phyloP scores from a whole-genome alignment of 1,140 invertebrate species.

The Zaprionus tsacasi region DNA sequence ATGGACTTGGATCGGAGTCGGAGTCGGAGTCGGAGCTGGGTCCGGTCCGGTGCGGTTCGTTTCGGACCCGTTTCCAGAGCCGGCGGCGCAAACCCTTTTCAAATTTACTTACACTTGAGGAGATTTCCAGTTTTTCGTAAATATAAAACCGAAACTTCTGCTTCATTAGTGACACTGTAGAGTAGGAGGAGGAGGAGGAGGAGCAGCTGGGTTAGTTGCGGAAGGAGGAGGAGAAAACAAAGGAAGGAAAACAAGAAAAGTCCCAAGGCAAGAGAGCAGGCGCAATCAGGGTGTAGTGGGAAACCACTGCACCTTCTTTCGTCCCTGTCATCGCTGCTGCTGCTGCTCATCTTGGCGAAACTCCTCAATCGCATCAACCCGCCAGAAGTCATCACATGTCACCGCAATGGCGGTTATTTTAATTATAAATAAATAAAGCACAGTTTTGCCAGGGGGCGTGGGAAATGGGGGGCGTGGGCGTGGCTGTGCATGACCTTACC shows the following conservation, averaged over 20 bases:
- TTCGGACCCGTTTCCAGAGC: background rate
- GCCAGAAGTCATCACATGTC: conserved; percentile 20
- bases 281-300: background rate
- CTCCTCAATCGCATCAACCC: background rate
- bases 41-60: background rate
- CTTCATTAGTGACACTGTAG: conserved; percentile 55
- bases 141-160: conserved; percentile 49
- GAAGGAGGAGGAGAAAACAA: background rate
- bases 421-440: conserved; percentile 40
- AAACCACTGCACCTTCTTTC: too few species aligned
- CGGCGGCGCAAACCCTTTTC: conserved; percentile 50
- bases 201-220: background rate
- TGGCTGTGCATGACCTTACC: background rate
- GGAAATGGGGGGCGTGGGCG: background rate
- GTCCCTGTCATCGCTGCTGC: background rate
- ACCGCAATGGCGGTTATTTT: conserved; percentile 23
- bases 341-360: background rate
- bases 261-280: background rate
- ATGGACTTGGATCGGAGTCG: background rate
- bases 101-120: conserved; percentile 66
- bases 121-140: conserved; percentile 35
- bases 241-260: background rate
- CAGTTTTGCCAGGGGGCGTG: background rate
- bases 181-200: background rate
- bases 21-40: too few species aligned